These are phyloP conservation scores for Bostrychus sinensis DNA, from an alignment of 2,113 vertebrate species.

Conservation along the genomic window DNA sequence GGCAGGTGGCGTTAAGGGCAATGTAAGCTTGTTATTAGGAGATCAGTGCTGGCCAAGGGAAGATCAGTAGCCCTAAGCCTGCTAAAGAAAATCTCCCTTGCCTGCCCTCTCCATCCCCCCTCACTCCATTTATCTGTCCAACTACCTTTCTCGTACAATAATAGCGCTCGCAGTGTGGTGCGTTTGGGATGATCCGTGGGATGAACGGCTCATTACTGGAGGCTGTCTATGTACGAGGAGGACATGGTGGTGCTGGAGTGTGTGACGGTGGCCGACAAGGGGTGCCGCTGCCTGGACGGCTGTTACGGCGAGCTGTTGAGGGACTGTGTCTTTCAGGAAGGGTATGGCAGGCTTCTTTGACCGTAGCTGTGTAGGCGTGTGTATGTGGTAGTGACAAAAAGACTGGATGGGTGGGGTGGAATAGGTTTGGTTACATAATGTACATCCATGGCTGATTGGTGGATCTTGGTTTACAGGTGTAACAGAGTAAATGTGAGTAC, in stretches of 20 bases:
- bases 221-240: conserved; percentile 41
- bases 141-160: conserved; percentile 27
- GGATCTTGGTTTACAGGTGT: conserved; percentile 6
- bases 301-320: conserved; percentile 66
- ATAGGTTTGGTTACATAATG: conserved; percentile 35
- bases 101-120: conserved; percentile 38
- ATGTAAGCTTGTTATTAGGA: conserved; percentile 77
- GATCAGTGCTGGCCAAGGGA: conserved; percentile 70
- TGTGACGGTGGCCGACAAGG: conserved; percentile 63
- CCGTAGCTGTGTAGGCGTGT: conserved; percentile 8
- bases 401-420: conserved; percentile 31
- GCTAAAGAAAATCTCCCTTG: conserved; percentile 68
- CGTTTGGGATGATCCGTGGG: conserved; percentile 63
- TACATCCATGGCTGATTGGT: not conserved
- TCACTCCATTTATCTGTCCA: conserved; percentile 28
- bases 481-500: conserved; percentile 1
- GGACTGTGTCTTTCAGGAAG: conserved; percentile 66
- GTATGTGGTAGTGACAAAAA: conserved; percentile 1
- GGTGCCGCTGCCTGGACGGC: conserved; percentile 65
- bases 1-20: conserved; percentile 63
- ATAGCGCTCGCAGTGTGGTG: conserved; percentile 23
- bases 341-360: conserved; percentile 49
- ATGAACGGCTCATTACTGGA: conserved; percentile 64
- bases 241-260: conserved; percentile 73
- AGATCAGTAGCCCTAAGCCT: conserved; percentile 76